Percentiles rank a stretch among this genome's conserved stretches.
phyloP scores from a whole-genome alignment of 1,140 invertebrate species.

The Eriocheir sinensis region DNA sequence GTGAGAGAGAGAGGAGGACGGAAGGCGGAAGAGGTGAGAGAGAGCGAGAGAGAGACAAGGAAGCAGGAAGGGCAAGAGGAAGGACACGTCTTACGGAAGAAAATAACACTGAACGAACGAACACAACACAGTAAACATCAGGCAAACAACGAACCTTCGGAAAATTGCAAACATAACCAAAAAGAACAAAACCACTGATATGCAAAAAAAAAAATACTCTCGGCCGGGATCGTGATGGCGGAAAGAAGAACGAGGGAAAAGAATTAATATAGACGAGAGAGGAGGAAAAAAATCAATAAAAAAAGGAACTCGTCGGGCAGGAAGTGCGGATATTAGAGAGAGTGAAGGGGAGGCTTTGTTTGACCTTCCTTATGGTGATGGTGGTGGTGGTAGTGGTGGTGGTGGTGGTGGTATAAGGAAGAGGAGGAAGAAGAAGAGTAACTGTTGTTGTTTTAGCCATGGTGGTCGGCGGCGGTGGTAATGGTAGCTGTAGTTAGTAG shows the following conservation, averaged over 20 bases:
- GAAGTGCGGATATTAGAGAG: constrained; percentile 4
- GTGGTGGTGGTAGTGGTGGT: too few species aligned
- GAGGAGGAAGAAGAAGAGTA: too few species aligned
- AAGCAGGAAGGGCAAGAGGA: too few species aligned
- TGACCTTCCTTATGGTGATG: too few species aligned
- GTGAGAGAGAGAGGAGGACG: neutral
- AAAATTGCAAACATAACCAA: neutral
- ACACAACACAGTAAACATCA: neutral
- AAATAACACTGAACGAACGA: neutral
- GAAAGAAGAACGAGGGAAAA: neutral
- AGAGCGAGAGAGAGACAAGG: neutral
- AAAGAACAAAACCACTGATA: neutral
- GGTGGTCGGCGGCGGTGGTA: neutral
- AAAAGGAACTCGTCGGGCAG: too few species aligned
- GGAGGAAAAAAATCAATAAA: neutral
- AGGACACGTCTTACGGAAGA: too few species aligned
- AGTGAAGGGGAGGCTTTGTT: neutral
- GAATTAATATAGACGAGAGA: neutral
- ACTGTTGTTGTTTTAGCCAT: too few species aligned
- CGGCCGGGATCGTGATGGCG: too few species aligned
- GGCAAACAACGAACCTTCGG: neutral
- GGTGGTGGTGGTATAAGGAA: too few species aligned
- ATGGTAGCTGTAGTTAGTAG: too few species aligned
- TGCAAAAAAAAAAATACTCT: neutral
- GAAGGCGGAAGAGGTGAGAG: neutral